These are phyloP conservation scores for Ophiodon elongatus DNA, from an alignment of 2,113 vertebrate genomes.

Conservation along the genomic window DNA sequence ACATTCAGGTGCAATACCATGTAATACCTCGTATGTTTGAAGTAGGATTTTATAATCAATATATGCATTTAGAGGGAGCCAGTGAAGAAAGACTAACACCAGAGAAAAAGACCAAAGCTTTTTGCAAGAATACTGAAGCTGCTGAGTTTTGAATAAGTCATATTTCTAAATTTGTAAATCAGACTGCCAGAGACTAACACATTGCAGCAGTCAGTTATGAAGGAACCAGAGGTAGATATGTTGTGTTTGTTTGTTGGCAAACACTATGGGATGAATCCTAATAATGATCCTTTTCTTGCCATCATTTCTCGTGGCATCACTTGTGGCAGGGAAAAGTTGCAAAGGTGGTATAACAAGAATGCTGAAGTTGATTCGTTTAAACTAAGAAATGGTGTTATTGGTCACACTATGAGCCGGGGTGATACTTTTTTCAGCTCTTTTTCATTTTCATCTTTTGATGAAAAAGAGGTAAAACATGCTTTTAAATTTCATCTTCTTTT, in stretches of 20 bases:
- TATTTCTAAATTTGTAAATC: constrained; percentile 31
- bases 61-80: constrained; percentile 41
- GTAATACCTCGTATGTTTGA: constrained; percentile 38
- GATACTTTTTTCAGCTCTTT: background rate
- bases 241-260: constrained; percentile 17
- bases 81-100: constrained; percentile 3
- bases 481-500: background rate
- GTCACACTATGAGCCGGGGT: background rate
- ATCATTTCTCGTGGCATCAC: background rate
- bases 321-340: background rate
- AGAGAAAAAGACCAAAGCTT: constrained; percentile 1
- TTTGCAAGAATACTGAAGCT: constrained; percentile 5
- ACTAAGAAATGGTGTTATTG: background rate
- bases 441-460: background rate
- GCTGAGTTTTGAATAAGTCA: constrained; percentile 35
- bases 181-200: constrained; percentile 7
- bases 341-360: background rate
- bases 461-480: background rate
- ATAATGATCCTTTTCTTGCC: background rate
- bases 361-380: background rate
- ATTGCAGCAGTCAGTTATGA: background rate
- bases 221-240: background rate
- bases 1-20: constrained; percentile 46
- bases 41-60: constrained; percentile 42
- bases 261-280: background rate